Conservation (phyloP, 2,113 vertebrate species). For the Cochlearius cochlearius region DNA sequence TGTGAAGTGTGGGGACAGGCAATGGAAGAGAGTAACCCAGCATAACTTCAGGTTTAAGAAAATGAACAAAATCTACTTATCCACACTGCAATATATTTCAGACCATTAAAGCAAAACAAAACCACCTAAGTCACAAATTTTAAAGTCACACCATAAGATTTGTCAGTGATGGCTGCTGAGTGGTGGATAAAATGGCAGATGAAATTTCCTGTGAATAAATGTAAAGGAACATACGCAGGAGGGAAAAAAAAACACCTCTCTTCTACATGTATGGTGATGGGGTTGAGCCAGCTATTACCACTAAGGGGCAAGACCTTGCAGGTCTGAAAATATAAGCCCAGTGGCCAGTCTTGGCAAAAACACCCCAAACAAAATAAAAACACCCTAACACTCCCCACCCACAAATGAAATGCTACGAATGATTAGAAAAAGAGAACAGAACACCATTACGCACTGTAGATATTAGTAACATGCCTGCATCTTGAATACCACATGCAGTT, state of each 20-base stretch:
- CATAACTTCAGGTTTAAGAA: background rate
- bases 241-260: background rate
- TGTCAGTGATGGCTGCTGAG: background rate
- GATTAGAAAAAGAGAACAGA: background rate
- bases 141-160: background rate
- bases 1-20: background rate
- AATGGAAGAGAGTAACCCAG: background rate
- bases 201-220: background rate
- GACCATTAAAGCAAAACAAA: background rate
- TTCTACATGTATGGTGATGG: background rate
- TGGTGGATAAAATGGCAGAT: background rate
- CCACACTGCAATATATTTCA: background rate
- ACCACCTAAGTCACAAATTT: background rate
- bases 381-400: background rate
- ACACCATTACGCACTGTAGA: background rate
- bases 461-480: background rate
- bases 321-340: background rate
- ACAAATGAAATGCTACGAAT: background rate
- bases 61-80: background rate
- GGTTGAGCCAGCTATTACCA: background rate
- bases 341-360: background rate
- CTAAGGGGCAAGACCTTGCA: background rate
- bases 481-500: background rate
- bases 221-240: fast-evolving
- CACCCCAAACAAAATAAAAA: background rate